phyloP scores from a whole-genome alignment of 2,888 invertebrate genomes.

The Hydrotaea cyrtoneurina region DNA sequence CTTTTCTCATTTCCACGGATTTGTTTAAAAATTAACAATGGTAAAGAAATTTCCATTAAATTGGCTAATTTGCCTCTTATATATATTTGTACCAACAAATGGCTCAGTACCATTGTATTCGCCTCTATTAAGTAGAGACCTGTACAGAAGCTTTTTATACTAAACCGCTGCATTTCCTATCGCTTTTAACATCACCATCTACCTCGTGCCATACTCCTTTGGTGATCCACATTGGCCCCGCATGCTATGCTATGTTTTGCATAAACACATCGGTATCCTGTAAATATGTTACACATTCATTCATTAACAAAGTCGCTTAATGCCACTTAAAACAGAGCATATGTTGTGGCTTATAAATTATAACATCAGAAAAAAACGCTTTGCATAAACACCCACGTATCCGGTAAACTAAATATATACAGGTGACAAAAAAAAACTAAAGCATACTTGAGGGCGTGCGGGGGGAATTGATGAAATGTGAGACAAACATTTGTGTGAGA shows the following conservation, averaged over 20 bases:
- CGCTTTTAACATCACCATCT: too few relatives aligned
- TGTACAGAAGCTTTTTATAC: too few relatives aligned
- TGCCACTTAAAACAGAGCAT: not conserved
- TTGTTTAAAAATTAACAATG: too few relatives aligned
- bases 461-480: not conserved
- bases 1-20: too few relatives aligned
- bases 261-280: not conserved
- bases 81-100: too few relatives aligned
- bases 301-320: not conserved
- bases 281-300: not conserved
- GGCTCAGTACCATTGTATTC: too few relatives aligned
- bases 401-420: not conserved
- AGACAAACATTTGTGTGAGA: not conserved
- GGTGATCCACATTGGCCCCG: too few relatives aligned
- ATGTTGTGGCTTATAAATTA: not conserved
- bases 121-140: too few relatives aligned
- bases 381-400: not conserved
- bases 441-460: not conserved
- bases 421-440: not conserved
- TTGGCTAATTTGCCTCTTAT: too few relatives aligned
- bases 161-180: too few relatives aligned
- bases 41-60: too few relatives aligned
- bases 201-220: too few relatives aligned
- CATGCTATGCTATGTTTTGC: not conserved
- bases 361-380: not conserved